A percentile compares a stretch with the other conserved stretches of the same genome.
Evolutionary conservation across 1,140 invertebrate genomes (phyloP).

Genomic region (Drosophila pallidifrons): DNA sequence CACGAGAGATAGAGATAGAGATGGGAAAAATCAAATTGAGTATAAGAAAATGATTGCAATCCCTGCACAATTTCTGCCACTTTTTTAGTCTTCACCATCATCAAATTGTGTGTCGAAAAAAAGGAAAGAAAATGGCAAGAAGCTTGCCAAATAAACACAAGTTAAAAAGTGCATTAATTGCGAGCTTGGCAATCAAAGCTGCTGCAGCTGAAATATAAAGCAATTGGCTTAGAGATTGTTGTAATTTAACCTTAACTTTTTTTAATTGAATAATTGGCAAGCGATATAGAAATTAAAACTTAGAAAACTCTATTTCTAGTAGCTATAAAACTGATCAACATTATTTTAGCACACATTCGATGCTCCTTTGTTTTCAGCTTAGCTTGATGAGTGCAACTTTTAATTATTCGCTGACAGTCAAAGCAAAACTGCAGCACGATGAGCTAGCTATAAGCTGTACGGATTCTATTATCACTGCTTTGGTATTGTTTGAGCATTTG

Average conservation of each 20-base stretch:
- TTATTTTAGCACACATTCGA: too few species aligned
- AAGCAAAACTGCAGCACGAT: not conserved
- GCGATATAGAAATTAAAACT: too few species aligned
- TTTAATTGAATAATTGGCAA: too few species aligned
- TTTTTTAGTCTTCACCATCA: not conserved
- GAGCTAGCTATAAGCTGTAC: not conserved
- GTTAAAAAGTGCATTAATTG: not conserved
- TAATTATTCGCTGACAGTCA: conserved; percentile 14
- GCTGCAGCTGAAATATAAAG: not conserved
- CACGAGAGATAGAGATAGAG: not conserved
- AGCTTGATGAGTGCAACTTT: not conserved
- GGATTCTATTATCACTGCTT: conserved; percentile 5
- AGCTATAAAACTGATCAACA: too few species aligned
- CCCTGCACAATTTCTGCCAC: conserved; percentile 7
- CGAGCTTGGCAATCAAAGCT: not conserved
- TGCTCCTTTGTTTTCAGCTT: not conserved
- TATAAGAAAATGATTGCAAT: conserved; percentile 22
- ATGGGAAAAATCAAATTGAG: not conserved
- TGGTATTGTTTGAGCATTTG: conserved; percentile 23
- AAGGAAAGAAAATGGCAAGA: not conserved
- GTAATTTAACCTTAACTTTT: too few species aligned
- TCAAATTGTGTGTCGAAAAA: not conserved
- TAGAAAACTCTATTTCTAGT: too few species aligned
- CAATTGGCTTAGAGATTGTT: not conserved
- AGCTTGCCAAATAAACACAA: conserved; percentile 11